Conservation (phyloP, 2,113 vertebrate species). For the Erythrocercus mccallii region DNA sequence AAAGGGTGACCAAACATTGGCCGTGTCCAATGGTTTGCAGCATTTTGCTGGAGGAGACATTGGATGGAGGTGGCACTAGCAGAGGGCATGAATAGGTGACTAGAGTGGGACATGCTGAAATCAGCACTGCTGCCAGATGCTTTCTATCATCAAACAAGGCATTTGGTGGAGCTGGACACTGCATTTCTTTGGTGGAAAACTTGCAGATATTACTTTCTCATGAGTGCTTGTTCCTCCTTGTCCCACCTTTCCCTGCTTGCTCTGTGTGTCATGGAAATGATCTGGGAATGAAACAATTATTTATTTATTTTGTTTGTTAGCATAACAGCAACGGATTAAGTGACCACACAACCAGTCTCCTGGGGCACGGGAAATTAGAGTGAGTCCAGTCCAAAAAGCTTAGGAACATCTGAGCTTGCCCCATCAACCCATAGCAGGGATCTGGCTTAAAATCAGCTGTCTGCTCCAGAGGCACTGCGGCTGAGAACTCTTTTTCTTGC, state of each 20-base stretch:
- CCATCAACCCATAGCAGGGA: neutral
- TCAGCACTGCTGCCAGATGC: neutral
- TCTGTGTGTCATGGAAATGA: neutral
- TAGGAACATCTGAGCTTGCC: neutral
- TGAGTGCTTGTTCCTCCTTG: neutral
- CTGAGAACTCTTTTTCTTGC: neutral
- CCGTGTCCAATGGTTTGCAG: neutral
- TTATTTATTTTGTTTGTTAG: neutral
- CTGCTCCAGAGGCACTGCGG: neutral
- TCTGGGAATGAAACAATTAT: neutral
- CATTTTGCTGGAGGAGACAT: neutral
- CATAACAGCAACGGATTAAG: neutral
- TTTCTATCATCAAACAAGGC: neutral
- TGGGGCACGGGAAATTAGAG: neutral
- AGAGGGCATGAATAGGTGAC: neutral
- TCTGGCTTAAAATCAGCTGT: neutral
- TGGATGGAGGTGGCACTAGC: neutral
- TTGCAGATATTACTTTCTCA: neutral
- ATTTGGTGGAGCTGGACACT: neutral
- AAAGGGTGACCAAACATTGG: neutral
- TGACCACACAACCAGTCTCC: neutral
- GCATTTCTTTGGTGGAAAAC: neutral
- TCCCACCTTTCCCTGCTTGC: neutral
- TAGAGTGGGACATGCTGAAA: neutral
- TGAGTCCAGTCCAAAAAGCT: neutral